Evolutionary conservation across 1,140 invertebrate genomes (phyloP), one percentile per base, ranked within the genome.

Genomic region (Araneus ventricosus): DNA sequence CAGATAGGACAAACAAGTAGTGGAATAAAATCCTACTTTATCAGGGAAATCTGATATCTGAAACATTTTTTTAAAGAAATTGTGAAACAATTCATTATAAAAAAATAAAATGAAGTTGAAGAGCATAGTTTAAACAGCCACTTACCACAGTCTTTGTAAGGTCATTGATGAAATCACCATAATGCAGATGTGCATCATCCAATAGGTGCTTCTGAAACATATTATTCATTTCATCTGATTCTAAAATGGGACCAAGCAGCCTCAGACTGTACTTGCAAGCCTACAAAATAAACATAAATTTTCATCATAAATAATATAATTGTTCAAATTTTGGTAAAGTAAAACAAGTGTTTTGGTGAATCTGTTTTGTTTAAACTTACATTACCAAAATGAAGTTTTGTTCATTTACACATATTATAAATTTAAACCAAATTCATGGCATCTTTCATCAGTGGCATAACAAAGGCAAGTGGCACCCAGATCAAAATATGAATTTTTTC

Each of bases 201-300:
- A 97, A 95, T 1, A 98, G 95, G 94, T 97, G 97, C 84, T 97
- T 97, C 94, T 97, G 97, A 61, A 98, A 97, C 96, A 98, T 97
- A 30, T 96, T 96, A 94, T 97, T 97, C 1, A 97, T 96, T 90
- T 96, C 96, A 34, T 96, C 95, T n/a, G 96, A 97, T 91, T 96
- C 96, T 85, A 97, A 96, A 52, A 97, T 96, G 61, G 96, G 96
- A 5, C 96, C 95, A 1, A 97, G 95, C 94, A 97, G 96, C 39
- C 97, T 96, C 45, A 98, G 95, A 0, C 97, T 97, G 94, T 96
- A 96, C 94, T 98, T 97, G 94, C 97, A 97, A 2, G 97, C 97
- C 97, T 97, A 95, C 67, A 96, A 95, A 87, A 92, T 10, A 61
- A 82, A 82, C 24, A 34, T 3, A 30, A 80, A 79, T 45, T 88